phyloP scores from a whole-genome alignment of 2,113 vertebrate species.

The Phylloscopus trochilus region DNA sequence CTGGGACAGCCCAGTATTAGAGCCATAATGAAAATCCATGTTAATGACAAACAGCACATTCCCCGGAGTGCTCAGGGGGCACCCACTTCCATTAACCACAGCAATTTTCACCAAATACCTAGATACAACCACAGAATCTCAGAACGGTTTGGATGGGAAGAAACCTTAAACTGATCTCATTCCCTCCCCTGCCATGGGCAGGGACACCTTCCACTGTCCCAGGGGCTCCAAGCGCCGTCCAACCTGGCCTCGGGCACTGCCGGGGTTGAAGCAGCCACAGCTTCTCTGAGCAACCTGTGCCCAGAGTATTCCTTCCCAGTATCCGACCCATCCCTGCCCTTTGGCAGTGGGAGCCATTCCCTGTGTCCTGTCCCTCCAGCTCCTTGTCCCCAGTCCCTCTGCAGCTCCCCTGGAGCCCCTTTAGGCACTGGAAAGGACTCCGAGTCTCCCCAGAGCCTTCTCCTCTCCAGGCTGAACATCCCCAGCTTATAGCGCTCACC shows the following conservation, averaged over 20 bases:
- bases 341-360: not conserved
- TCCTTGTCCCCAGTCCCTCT: not conserved
- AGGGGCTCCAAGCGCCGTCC: not conserved
- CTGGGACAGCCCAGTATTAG: not conserved
- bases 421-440: not conserved
- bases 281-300: not conserved
- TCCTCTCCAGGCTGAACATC: not conserved
- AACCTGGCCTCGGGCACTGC: not conserved
- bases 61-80: not conserved
- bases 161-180: not conserved
- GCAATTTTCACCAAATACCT: not conserved
- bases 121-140: not conserved
- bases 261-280: not conserved
- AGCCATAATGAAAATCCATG: rapidly evolving
- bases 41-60: not conserved
- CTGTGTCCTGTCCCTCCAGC: not conserved
- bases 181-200: not conserved
- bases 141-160: not conserved
- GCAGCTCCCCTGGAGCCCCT: not conserved
- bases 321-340: not conserved
- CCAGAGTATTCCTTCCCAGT: not conserved
- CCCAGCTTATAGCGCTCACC: not conserved
- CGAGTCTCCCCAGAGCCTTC: not conserved
- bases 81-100: not conserved
- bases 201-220: not conserved